phyloP scores from a whole-genome alignment of 2,888 invertebrate genomes.

The Epinotia ramella region DNA sequence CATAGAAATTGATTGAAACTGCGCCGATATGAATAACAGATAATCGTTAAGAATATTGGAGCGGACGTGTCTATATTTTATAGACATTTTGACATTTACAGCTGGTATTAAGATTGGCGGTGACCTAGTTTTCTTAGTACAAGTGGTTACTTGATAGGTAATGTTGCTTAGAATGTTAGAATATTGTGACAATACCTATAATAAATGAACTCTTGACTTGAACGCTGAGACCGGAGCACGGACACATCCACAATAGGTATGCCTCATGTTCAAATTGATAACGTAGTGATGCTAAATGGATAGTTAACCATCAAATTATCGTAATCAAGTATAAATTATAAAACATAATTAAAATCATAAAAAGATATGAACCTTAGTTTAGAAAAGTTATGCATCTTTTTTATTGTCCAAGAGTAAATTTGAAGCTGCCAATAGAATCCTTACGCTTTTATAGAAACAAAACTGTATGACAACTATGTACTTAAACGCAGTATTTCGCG shows the following conservation, averaged over 20 bases:
- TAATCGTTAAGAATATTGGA: conserved; percentile 49
- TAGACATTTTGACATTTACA: conserved; percentile 48
- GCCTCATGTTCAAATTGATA: too few species aligned
- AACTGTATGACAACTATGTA: too few species aligned
- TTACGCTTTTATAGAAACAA: too few species aligned
- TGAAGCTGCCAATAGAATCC: too few species aligned
- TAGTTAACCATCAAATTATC: too few species aligned
- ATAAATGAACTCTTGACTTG: not conserved
- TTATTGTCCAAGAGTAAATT: too few species aligned
- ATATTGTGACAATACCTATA: not conserved
- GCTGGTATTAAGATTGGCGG: conserved; percentile 16
- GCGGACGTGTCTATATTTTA: conserved; percentile 38
- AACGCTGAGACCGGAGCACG: not conserved
- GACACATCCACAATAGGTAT: not conserved
- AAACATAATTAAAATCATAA: too few species aligned
- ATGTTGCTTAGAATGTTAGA: not conserved
- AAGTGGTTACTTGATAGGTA: not conserved
- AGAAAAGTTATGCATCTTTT: too few species aligned
- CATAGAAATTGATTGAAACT: conserved; percentile 58
- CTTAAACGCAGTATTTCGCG: too few species aligned
- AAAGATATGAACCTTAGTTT: too few species aligned
- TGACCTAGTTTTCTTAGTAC: conserved; percentile 23
- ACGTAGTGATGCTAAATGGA: too few species aligned
- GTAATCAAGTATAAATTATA: too few species aligned
- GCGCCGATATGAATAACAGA: conserved; percentile 44